These are phyloP conservation scores for Melanargia galathea DNA, from an alignment of 2,888 invertebrate species.

Conservation along the genomic window DNA sequence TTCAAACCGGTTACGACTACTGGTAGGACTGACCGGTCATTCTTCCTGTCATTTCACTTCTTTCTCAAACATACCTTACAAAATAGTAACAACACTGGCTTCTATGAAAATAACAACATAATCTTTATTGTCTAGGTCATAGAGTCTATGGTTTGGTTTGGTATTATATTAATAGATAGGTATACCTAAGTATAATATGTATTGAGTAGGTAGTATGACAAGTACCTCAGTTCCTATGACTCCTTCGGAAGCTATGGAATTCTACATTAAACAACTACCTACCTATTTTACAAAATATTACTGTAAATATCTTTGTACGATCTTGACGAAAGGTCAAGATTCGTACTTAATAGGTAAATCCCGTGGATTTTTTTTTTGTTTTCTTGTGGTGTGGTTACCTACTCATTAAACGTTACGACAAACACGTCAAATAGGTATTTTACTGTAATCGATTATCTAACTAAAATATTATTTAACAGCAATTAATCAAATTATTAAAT, in stretches of 20 bases:
- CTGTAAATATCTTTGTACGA: no score
- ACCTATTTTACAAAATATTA: no score
- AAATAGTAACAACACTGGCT: constrained; percentile 6
- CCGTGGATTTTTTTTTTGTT: no score
- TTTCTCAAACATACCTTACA: constrained; percentile 37
- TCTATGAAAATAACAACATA: not conserved
- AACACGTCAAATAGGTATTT: not conserved
- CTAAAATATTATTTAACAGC: constrained; percentile 20
- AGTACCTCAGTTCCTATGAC: no score
- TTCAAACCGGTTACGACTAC: constrained; percentile 49
- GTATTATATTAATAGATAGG: no score
- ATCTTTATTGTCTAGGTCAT: not conserved
- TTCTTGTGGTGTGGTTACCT: no score
- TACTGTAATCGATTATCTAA: not conserved
- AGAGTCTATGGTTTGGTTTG: not conserved
- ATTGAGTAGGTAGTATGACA: no score
- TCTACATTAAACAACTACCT: no score
- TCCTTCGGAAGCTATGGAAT: no score
- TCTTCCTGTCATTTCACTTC: constrained; percentile 64
- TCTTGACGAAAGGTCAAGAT: no score
- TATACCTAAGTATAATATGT: no score
- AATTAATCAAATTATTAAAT: constrained; percentile 4
- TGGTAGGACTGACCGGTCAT: constrained; percentile 46
- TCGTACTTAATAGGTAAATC: no score
- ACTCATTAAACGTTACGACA: not conserved